phyloP scores from a whole-genome alignment of 1,140 invertebrate species.

The Asobara japonica region DNA sequence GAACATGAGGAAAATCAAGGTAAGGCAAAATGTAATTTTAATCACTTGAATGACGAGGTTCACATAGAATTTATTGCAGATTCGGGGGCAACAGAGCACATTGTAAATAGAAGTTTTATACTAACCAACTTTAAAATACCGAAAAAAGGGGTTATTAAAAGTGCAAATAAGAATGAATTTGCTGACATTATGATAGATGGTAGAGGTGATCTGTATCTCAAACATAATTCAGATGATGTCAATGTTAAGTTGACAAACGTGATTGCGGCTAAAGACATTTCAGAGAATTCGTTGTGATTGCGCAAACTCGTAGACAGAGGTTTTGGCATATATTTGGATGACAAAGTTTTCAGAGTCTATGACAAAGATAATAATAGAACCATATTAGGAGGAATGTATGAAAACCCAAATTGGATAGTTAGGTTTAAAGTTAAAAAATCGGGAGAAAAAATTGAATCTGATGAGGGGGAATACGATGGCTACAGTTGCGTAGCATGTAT shows the following conservation, averaged over 20 bases:
- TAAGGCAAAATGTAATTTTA: not conserved
- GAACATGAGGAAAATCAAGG: no score
- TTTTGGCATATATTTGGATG: constrained; percentile 34
- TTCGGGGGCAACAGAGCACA: constrained; percentile 13
- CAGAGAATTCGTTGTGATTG: constrained; percentile 38
- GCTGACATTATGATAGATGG: constrained; percentile 36
- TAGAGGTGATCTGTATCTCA: constrained; percentile 35
- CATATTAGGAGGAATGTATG: constrained; percentile 33
- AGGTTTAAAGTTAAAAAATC: constrained; percentile 43
- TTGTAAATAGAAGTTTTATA: constrained; percentile 35
- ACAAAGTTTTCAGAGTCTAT: constrained; percentile 33
- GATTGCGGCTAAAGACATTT: constrained; percentile 36
- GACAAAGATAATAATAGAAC: constrained; percentile 34
- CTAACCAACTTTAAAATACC: constrained; percentile 32
- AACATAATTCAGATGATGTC: constrained; percentile 10
- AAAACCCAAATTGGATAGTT: constrained; percentile 38
- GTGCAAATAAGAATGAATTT: constrained; percentile 38
- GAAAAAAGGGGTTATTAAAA: constrained; percentile 32
- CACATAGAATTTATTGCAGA: not conserved
- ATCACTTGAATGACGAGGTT: no score
- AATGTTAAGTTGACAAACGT: constrained; percentile 43
- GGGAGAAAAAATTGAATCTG: constrained; percentile 2
- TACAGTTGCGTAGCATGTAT: constrained; percentile 31
- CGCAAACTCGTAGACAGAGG: constrained; percentile 34
- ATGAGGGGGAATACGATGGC: constrained; percentile 17